Conservation (phyloP, 2,113 vertebrate species). For the Seriola dumerili region DNA sequence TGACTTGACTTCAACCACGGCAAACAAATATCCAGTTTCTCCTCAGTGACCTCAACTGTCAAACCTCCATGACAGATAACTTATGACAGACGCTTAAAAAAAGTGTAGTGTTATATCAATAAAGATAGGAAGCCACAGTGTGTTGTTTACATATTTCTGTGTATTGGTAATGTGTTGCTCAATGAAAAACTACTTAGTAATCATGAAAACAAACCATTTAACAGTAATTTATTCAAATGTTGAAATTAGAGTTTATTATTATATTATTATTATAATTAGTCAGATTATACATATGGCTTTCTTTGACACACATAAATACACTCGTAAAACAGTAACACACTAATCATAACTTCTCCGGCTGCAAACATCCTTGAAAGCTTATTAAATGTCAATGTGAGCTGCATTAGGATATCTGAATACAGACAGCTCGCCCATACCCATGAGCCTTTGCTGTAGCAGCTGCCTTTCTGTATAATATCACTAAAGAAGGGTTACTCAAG, state of each 20-base stretch:
- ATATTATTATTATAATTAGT: background rate
- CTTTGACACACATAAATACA: conserved; percentile 1
- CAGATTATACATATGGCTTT: conserved; percentile 24
- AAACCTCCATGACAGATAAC: background rate
- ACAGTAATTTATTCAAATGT: background rate
- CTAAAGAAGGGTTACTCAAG: conserved; percentile 63
- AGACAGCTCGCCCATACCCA: background rate
- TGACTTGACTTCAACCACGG: background rate
- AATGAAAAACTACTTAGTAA: background rate
- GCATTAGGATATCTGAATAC: conserved; percentile 10
- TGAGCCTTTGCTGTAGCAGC: conserved; percentile 28
- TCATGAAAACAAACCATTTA: background rate
- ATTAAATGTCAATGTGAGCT: conserved; percentile 27
- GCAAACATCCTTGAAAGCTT: background rate
- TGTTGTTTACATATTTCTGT: background rate
- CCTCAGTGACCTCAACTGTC: background rate
- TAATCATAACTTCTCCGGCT: background rate
- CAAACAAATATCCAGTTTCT: background rate
- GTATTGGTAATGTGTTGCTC: background rate
- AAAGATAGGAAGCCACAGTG: background rate
- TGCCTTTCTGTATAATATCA: conserved; percentile 32
- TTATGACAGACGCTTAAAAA: background rate
- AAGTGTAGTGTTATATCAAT: background rate
- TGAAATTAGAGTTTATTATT: background rate
- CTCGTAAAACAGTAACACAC: background rate